These are phyloP conservation scores for Fulmarus glacialis DNA, from an alignment of 2,113 vertebrate species.

Conservation along the genomic window DNA sequence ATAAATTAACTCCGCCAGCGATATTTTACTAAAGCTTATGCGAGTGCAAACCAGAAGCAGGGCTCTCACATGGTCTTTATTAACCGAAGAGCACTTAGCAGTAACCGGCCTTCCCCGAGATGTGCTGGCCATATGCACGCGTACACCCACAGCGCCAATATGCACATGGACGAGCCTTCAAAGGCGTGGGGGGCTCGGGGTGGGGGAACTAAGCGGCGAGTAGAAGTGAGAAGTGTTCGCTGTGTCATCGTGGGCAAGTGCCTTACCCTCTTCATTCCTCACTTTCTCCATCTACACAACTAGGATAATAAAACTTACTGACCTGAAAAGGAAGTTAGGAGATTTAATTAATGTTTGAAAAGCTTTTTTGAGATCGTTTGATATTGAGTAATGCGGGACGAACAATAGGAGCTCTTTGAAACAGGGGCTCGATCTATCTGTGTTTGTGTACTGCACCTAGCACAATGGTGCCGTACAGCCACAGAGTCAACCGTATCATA, in stretches of 20 bases:
- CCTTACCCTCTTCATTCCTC: background rate
- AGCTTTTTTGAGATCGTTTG: conserved; percentile 24
- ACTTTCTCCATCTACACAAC: conserved; percentile 15
- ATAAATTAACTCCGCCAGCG: conserved; percentile 21
- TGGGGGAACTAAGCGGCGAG: background rate
- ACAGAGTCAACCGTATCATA: conserved; percentile 39
- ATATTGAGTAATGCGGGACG: conserved; percentile 35
- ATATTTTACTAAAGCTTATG: conserved; percentile 2
- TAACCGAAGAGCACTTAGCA: conserved; percentile 2
- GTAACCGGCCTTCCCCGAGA: background rate
- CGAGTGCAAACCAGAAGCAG: conserved; percentile 48
- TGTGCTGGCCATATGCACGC: conserved; percentile 31
- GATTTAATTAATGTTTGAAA: conserved; percentile 66
- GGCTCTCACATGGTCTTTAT: conserved; percentile 46
- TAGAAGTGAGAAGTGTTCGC: conserved; percentile 39
- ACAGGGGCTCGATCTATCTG: conserved; percentile 21
- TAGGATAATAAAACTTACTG: conserved; percentile 60
- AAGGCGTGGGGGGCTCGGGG: background rate
- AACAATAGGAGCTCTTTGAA: conserved; percentile 47
- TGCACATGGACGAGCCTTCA: background rate
- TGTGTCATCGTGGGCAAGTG: background rate
- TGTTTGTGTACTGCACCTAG: conserved; percentile 37
- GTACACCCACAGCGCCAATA: background rate
- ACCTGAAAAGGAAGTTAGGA: conserved; percentile 60
- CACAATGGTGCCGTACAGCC: conserved; percentile 11